A percentile compares a stretch with the other conserved stretches of the same genome.
phyloP scores from a whole-genome alignment of 2,888 invertebrate species.

The Hybos culiciformis region DNA sequence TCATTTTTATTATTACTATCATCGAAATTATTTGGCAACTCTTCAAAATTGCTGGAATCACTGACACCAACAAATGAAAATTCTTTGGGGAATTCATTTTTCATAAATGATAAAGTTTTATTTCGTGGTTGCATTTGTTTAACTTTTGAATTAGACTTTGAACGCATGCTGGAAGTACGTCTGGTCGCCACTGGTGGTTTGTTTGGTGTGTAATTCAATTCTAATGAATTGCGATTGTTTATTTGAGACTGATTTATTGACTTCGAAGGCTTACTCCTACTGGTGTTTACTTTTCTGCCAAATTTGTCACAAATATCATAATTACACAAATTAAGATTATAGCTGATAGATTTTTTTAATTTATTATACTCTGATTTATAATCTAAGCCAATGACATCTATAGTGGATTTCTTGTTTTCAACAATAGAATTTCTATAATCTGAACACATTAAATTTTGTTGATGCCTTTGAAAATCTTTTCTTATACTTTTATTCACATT shows the following conservation, averaged over 20 bases:
- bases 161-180: conserved; percentile 49
- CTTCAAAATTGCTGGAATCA: no score
- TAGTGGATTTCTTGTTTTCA: conserved; percentile 24
- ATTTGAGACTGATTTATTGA: conserved; percentile 25
- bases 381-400: conserved; percentile 26
- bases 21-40: no score
- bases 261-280: no score
- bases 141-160: conserved; percentile 25
- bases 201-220: conserved; percentile 49
- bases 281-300: no score
- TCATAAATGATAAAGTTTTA: no score
- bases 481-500: conserved; percentile 34
- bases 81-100: no score
- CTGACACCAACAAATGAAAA: no score
- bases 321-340: no score
- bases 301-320: no score
- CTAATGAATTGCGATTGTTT: conserved; percentile 30
- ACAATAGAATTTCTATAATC: neutral
- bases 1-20: no score
- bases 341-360: conserved; percentile 37
- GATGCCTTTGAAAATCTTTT: conserved; percentile 33
- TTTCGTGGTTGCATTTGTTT: no score
- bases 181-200: conserved; percentile 61
- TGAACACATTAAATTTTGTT: conserved; percentile 19
- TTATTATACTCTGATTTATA: conserved; percentile 20